These are phyloP conservation scores for Lophura swinhoii DNA, from an alignment of 2,797 vertebrate species.

Conservation along the genomic window DNA sequence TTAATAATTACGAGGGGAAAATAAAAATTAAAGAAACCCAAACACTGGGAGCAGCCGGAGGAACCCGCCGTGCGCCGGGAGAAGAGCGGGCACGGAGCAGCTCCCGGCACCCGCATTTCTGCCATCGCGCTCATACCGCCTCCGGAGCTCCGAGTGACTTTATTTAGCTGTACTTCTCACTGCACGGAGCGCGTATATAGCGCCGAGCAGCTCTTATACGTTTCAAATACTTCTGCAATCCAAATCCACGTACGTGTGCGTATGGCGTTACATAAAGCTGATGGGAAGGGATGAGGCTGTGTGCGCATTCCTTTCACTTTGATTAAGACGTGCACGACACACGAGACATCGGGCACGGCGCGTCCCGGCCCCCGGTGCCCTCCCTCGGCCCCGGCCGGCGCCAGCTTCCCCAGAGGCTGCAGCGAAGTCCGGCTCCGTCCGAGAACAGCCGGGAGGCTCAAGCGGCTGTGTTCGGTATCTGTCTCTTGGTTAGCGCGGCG, in stretches of 20 bases:
- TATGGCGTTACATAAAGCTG: not conserved
- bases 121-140: rapidly evolving
- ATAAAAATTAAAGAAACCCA: not conserved
- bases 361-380: not conserved
- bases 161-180: not conserved
- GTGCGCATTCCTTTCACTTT: rapidly evolving
- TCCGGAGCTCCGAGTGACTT: not conserved
- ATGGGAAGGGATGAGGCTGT: not conserved
- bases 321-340: rapidly evolving
- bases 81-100: not conserved
- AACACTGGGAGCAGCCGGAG: rapidly evolving
- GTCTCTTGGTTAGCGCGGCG: rapidly evolving
- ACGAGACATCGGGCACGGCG: not conserved
- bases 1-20: rapidly evolving
- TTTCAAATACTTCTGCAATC: not conserved
- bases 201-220: rapidly evolving
- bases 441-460: not conserved
- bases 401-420: not conserved
- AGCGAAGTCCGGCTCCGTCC: not conserved
- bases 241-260: rapidly evolving
- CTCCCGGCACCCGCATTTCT: not conserved
- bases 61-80: not conserved
- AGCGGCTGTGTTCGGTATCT: rapidly evolving
- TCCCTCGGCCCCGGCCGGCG: not conserved
- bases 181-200: rapidly evolving